These are phyloP conservation scores for Sycobia sp. DNA, from an alignment of 1,140 invertebrate species.

Conservation along the genomic window DNA sequence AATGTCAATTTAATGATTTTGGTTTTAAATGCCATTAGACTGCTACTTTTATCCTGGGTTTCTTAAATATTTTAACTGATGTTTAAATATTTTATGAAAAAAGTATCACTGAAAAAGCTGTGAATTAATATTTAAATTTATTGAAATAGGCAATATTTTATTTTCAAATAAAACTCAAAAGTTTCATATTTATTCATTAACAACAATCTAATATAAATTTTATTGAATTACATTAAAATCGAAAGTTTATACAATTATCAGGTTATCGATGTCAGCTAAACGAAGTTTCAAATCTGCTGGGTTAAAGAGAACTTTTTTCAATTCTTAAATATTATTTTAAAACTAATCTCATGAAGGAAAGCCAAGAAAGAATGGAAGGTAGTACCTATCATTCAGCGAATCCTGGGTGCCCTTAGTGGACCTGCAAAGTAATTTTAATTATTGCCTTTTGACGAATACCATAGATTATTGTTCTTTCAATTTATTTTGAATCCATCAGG, in stretches of 20 bases:
- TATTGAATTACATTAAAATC: slow-evolving; percentile 28
- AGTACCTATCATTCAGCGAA: slow-evolving; percentile 59
- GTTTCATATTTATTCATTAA: slow-evolving; percentile 20
- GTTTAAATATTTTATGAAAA: slow-evolving; percentile 24
- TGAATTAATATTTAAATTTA: slow-evolving; percentile 29
- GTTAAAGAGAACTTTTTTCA: slow-evolving; percentile 30
- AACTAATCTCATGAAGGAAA: slow-evolving; percentile 36
- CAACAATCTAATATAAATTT: slow-evolving; percentile 19
- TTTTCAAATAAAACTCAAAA: slow-evolving; percentile 31
- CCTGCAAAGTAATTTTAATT: slow-evolving; percentile 54
- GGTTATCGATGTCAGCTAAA: slow-evolving; percentile 34
- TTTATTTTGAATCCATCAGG: slow-evolving; percentile 27
- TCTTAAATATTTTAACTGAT: slow-evolving; percentile 24
- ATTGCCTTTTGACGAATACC: slow-evolving; percentile 31
- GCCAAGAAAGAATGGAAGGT: slow-evolving; percentile 42
- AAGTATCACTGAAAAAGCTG: slow-evolving; percentile 32
- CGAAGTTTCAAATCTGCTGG: slow-evolving; percentile 34
- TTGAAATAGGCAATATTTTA: slow-evolving; percentile 28
- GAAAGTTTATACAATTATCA: slow-evolving; percentile 30
- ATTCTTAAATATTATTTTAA: slow-evolving; percentile 30
- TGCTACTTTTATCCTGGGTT: slow-evolving; percentile 34
- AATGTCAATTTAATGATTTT: slow-evolving; percentile 19
- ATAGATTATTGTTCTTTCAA: slow-evolving; percentile 2
- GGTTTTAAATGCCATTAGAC: slow-evolving; percentile 25
- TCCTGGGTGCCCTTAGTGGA: slow-evolving; percentile 54